A percentile compares a stretch with the other conserved stretches of the same genome.
Evolutionary conservation across 2,888 invertebrate species (phyloP).

Genomic region (Tenthredo mesomela): DNA sequence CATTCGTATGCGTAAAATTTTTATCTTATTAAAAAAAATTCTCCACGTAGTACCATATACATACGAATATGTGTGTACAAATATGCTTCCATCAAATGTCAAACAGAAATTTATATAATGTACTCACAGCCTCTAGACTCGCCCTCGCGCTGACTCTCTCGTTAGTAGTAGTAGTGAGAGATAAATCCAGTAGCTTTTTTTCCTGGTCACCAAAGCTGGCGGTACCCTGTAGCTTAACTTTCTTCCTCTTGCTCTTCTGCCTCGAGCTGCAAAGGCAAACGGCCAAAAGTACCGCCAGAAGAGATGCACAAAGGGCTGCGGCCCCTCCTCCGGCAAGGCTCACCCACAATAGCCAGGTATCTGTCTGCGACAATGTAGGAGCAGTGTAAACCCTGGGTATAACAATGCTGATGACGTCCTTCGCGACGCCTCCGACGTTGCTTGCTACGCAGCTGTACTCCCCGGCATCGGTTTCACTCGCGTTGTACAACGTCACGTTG

Average conservation of each 20-base stretch:
- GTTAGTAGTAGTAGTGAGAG: slow-evolving; percentile 84
- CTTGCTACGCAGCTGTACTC: slow-evolving; percentile 91
- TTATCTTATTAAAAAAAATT: background rate
- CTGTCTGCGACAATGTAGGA: slow-evolving; percentile 88
- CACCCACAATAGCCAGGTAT: slow-evolving; percentile 86
- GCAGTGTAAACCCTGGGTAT: slow-evolving; percentile 87
- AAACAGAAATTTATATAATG: background rate
- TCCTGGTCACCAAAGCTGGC: slow-evolving; percentile 93
- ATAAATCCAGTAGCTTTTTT: slow-evolving; percentile 90
- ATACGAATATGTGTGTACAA: background rate
- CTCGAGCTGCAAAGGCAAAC: slow-evolving; percentile 80
- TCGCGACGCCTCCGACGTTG: slow-evolving; percentile 81
- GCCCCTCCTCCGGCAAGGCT: slow-evolving; percentile 87
- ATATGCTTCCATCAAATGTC: background rate
- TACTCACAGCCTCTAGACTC: slow-evolving; percentile 73
- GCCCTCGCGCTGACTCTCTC: slow-evolving; percentile 81
- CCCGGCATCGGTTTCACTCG: slow-evolving; percentile 90
- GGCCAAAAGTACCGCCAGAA: slow-evolving; percentile 82
- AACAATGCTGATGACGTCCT: slow-evolving; percentile 81
- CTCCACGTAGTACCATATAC: too few species aligned
- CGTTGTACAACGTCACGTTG: slow-evolving; percentile 90
- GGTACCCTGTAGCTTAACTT: slow-evolving; percentile 88
- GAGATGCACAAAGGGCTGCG: slow-evolving; percentile 82
- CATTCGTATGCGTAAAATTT: background rate
- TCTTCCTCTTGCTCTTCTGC: slow-evolving; percentile 79